Base-by-base conservation (phyloP, 2,888 invertebrate species). In the Drosophila engyochracea region DNA sequence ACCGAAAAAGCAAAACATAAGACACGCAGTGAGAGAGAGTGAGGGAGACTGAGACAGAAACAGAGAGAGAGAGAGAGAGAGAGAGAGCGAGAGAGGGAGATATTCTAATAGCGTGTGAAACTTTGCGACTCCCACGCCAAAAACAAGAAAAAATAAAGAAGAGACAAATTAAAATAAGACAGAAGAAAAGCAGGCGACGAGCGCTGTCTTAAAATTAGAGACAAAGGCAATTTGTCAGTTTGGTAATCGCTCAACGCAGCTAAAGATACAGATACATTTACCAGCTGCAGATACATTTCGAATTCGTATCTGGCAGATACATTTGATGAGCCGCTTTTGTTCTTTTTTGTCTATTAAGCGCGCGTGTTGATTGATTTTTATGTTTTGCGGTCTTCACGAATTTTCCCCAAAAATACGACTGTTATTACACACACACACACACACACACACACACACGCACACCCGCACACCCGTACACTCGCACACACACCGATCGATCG, bases 341-440 rank as follows among this genome's bases (percentile, higher is more conserved):
- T 69, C 59, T 28, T 16, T 37, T n/a, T 39, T 39, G 64, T 35
- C 87, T 87, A 82, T 85, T 87, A 87, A 85, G 81, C 80, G 76
- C 74, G 70, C 78, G 90, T 85, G 85, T 85, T 89, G 85, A 85
- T 85, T 87, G 85, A 85, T 89, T 85, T 84, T 89, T 85, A 85
- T 85, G 69, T 86, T 77, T 55, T 86, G 89, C 76, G 82, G 81
- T 81, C 64, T 71, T 55, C 55, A 58, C 55, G 44, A 62, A 61
- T 69, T 59, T 67, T 25, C 47, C 58, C 47, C 58, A 14, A 58
- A 58, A 41, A 22, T n/a, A 39, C 31, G 54, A 25, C 14, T 47
- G 14, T 25, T 25, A 22, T 47, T 47, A 53, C 33, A 33, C 35
- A 52, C 51, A 51, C 51, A 49, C 28, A 25, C 28, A 25, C 49